Evolutionary conservation across 2,888 invertebrate genomes (phyloP), one percentile per base, ranked within the genome.

Genomic region (Drosophila austrosaltans): DNA sequence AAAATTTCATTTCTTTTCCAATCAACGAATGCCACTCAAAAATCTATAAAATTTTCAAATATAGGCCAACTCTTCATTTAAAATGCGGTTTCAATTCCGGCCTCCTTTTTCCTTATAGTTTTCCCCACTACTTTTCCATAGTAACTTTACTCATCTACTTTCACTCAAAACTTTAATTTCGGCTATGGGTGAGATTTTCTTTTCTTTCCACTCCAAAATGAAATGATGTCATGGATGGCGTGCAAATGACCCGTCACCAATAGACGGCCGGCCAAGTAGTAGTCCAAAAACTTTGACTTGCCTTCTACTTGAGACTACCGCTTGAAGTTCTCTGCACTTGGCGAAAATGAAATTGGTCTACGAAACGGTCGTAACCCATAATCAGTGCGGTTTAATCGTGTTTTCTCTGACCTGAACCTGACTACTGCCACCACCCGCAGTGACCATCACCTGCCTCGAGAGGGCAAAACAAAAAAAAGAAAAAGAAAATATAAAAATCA

Each of bases 191-290:
- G 8, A 53, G 40, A 12, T 39, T 56, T 44, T 69, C 64, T 53
- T 32, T 16, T 42, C 53, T 48, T 65, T 70, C 44, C 40, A 58
- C 28, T 39, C 68, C 64, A 69, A 66, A 57, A 63, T 32, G 36
- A 72, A 79, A 77, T 90, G 90, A 90, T 83, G 91, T 87, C 83
- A 90, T 89, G 70, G 85, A 89, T 91, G 84, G 91, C 91, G 90
- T 90, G 91, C 82, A 79, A 54, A 68, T 32, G 73, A 72, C 72
- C 78, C 90, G 90, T 90, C 90, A 90, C 88, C 86, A 87, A 83
- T 79, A 48, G 48, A 48, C 48, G 48, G 48, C 22, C 48, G 48
- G 48, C 22, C 8, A 48, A 22, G 48, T 3, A 79, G 81, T 69
- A 79, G 81, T 69, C 61, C 57, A 62, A 65, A 65, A 63, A 61